Percentiles rank a stretch among this genome's conserved stretches.
These are phyloP conservation scores for Callipepla californica DNA, from an alignment of 2,113 vertebrate genomes.

Conservation along the genomic window DNA sequence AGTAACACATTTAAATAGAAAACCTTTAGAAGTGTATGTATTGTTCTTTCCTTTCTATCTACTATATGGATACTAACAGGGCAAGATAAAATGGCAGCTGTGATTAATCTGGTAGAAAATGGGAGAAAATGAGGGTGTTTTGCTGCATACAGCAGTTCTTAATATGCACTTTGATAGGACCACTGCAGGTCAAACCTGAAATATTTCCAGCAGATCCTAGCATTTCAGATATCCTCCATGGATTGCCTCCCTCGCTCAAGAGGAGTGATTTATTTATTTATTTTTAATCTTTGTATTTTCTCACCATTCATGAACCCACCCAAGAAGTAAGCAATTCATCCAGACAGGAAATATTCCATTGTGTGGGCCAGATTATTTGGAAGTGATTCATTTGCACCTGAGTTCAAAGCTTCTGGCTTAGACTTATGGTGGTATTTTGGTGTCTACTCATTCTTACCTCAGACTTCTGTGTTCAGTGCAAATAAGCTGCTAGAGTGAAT, in stretches of 20 bases:
- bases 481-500: neutral
- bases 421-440: neutral
- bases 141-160: neutral
- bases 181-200: neutral
- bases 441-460: slow-evolving; percentile 18
- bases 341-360: slow-evolving; percentile 63
- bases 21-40: neutral
- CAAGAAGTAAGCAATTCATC: slow-evolving; percentile 39
- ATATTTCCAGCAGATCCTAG: neutral
- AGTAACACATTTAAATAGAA: neutral
- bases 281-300: slow-evolving; percentile 7
- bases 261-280: slow-evolving; percentile 18
- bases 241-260: neutral
- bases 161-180: neutral
- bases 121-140: neutral
- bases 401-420: slow-evolving; percentile 50
- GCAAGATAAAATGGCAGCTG: neutral
- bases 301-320: slow-evolving; percentile 61
- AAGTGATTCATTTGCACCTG: slow-evolving; percentile 62
- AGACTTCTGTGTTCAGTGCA: slow-evolving; percentile 10
- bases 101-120: neutral
- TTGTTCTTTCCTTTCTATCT: neutral
- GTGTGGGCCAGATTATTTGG: slow-evolving; percentile 47
- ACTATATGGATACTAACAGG: neutral
- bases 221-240: neutral